Evolutionary conservation across 2,113 vertebrate genomes (phyloP).

Genomic region (Siniperca chuatsi): DNA sequence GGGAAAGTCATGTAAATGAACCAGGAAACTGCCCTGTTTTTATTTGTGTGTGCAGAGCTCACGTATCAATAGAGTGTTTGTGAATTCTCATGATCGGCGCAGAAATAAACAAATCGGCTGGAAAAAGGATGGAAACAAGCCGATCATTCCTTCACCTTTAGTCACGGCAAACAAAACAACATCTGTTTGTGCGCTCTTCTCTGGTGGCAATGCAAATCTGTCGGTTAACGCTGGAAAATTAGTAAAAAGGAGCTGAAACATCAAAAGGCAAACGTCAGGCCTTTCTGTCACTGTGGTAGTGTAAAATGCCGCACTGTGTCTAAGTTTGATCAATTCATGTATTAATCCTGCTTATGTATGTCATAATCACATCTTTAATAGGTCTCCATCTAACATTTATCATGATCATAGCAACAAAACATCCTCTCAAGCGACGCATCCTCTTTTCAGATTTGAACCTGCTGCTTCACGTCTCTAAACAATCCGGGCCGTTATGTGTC

Average conservation of each 20-base stretch:
- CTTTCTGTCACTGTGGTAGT: background rate
- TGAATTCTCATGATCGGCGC: slow-evolving; percentile 35
- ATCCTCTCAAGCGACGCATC: background rate
- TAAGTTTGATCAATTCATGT: background rate
- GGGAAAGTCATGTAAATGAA: slow-evolving; percentile 75
- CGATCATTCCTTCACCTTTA: slow-evolving; percentile 21
- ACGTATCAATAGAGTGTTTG: slow-evolving; percentile 64
- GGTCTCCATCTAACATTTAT: background rate
- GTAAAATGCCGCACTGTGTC: background rate
- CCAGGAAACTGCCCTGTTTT: slow-evolving; percentile 64
- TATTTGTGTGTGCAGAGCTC: slow-evolving; percentile 19
- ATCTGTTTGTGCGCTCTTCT: slow-evolving; percentile 7
- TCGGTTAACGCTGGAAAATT: slow-evolving; percentile 12
- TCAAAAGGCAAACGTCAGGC: background rate
- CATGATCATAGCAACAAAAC: background rate
- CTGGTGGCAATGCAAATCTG: slow-evolving; percentile 60
- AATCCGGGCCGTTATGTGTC: slow-evolving; percentile 55
- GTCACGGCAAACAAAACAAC: slow-evolving; percentile 17
- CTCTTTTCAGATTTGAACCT: slow-evolving; percentile 8
- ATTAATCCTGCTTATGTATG: background rate
- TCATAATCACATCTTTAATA: background rate
- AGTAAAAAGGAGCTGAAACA: slow-evolving; percentile 4
- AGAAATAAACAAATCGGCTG: slow-evolving; percentile 74
- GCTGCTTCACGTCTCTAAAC: slow-evolving; percentile 61
- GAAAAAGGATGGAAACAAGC: slow-evolving; percentile 8